Conservation (phyloP, 1,140 invertebrate species). For the Prorops nasuta region DNA sequence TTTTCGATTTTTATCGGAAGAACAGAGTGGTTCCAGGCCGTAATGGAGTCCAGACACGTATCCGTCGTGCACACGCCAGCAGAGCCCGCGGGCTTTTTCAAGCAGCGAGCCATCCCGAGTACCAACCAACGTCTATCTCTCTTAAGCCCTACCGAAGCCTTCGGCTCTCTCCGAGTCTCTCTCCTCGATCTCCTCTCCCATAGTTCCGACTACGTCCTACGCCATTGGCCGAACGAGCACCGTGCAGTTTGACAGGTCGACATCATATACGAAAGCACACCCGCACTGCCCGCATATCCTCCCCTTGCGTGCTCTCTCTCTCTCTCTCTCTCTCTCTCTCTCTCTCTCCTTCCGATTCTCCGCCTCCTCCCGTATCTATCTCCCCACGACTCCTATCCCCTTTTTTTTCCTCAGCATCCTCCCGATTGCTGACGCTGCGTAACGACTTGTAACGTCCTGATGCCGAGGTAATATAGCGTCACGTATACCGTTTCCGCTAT, state of each 20-base stretch:
- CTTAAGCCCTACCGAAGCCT: not conserved
- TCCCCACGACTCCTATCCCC: too few relatives aligned
- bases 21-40: slow-evolving; percentile 32
- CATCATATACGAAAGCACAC: too few relatives aligned
- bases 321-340: not conserved
- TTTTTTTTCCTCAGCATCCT: too few relatives aligned
- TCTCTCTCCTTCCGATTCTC: too few relatives aligned
- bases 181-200: not conserved
- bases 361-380: too few relatives aligned
- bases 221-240: slow-evolving; percentile 5
- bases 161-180: slow-evolving; percentile 5
- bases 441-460: too few relatives aligned
- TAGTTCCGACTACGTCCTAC: not conserved
- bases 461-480: too few relatives aligned
- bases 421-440: too few relatives aligned
- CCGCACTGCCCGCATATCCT: too few relatives aligned
- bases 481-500: too few relatives aligned
- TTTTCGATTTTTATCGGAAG: slow-evolving; percentile 39
- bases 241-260: slow-evolving; percentile 31
- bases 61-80: slow-evolving; percentile 41
- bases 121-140: too few relatives aligned
- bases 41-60: slow-evolving; percentile 43
- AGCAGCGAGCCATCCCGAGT: slow-evolving; percentile 21
- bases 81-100: slow-evolving; percentile 40
- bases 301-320: slow-evolving; percentile 7